phyloP scores from a whole-genome alignment of 2,797 vertebrate species.

The Acestrorhynchus altus region DNA sequence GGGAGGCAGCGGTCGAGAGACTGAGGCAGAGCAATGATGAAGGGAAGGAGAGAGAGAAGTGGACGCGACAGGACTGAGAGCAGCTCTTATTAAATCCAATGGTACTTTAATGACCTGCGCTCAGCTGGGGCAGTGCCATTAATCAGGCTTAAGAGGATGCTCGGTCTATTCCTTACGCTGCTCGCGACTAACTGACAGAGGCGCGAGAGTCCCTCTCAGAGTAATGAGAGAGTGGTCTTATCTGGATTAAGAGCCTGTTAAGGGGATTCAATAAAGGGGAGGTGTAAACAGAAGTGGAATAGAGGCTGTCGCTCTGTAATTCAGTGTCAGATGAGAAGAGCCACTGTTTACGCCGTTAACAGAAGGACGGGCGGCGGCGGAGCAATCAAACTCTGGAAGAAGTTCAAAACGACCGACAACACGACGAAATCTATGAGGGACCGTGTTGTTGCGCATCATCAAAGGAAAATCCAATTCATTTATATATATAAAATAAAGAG shows the following conservation, averaged over 20 bases:
- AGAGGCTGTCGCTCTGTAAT: background rate
- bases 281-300: constrained; percentile 9
- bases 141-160: constrained; percentile 78
- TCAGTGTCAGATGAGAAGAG: background rate
- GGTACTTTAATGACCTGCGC: constrained; percentile 80
- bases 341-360: constrained; percentile 1
- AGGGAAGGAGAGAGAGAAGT: constrained; percentile 59
- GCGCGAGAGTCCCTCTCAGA: constrained; percentile 28
- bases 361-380: background rate
- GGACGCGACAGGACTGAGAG: constrained; percentile 26
- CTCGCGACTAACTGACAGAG: constrained; percentile 46
- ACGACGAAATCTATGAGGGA: background rate
- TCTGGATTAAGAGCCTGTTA: constrained; percentile 46
- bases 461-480: too few relatives aligned
- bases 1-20: constrained; percentile 54
- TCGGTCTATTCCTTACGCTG: constrained; percentile 45
- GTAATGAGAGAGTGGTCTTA: constrained; percentile 52
- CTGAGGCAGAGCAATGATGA: constrained; percentile 71
- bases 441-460: too few relatives aligned
- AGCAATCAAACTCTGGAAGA: background rate
- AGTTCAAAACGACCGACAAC: background rate
- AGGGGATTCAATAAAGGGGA: constrained; percentile 29
- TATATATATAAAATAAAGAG: too few relatives aligned
- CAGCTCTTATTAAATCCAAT: constrained; percentile 63
- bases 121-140: constrained; percentile 75